These are phyloP conservation scores for Musca domestica DNA, from an alignment of 1,140 invertebrate species.

Conservation along the genomic window DNA sequence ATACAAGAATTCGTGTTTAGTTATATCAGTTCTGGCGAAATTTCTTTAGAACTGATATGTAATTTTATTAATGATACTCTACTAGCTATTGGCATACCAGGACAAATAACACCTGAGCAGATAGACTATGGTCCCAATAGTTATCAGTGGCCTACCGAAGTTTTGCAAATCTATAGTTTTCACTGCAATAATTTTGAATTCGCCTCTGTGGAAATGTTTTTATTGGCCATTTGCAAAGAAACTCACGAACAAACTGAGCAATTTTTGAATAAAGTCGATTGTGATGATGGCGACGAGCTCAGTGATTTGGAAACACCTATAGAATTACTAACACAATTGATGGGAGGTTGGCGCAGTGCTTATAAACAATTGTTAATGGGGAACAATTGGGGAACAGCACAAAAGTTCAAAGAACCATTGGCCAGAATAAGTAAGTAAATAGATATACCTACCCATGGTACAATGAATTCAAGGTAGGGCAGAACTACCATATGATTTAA, in stretches of 20 bases:
- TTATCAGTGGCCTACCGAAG: background rate
- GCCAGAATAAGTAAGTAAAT: conserved; percentile 15
- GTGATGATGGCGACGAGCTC: background rate
- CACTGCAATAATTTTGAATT: background rate
- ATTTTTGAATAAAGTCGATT: background rate
- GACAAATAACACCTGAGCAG: background rate
- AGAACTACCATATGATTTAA: no score
- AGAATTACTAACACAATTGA: background rate
- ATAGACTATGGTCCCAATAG: background rate
- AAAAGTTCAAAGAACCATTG: conserved; percentile 10
- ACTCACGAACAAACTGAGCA: background rate
- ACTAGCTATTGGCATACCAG: background rate
- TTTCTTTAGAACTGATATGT: background rate
- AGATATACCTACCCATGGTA: no score
- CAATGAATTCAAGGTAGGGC: no score
- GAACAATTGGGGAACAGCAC: background rate
- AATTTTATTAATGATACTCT: background rate
- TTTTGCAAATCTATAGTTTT: conserved; percentile 11
- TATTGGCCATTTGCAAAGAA: background rate
- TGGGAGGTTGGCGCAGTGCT: background rate
- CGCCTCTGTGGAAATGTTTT: background rate
- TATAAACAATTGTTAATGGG: background rate
- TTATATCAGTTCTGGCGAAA: background rate
- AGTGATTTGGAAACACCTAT: background rate
- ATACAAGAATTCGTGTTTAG: background rate